These are phyloP conservation scores for Cybosia mesomella DNA, from an alignment of 2,888 invertebrate genomes.

Conservation along the genomic window DNA sequence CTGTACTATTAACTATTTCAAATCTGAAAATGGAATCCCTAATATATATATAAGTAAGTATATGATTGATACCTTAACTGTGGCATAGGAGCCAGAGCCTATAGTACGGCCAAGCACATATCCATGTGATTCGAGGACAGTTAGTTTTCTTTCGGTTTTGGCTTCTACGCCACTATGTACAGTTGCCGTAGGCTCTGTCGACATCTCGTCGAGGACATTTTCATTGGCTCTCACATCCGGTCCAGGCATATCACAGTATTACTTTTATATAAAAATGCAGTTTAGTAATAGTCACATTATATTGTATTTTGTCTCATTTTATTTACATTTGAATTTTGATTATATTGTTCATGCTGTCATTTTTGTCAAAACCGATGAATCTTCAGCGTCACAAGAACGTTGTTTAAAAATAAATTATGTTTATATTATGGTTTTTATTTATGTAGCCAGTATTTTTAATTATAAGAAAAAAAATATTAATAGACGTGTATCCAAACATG, in stretches of 20 bases:
- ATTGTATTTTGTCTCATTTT: conserved; percentile 76
- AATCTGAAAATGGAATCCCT: background rate
- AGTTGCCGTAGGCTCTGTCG: conserved; percentile 79
- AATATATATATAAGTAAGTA: background rate
- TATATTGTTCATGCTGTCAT: conserved; percentile 74
- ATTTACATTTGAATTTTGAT: conserved; percentile 69
- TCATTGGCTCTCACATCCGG: conserved; percentile 83
- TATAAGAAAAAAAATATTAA: background rate
- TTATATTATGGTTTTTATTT: conserved; percentile 27
- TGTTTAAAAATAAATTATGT: conserved; percentile 61
- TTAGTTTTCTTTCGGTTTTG: conserved; percentile 81
- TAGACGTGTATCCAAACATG: background rate
- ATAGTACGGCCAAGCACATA: conserved; percentile 92
- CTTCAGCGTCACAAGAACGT: conserved; percentile 57
- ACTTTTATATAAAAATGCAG: conserved; percentile 66
- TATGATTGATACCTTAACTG: conserved; percentile 88
- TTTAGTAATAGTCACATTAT: conserved; percentile 74
- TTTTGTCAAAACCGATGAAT: conserved; percentile 67
- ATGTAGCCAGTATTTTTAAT: conserved; percentile 32
- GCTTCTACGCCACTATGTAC: conserved; percentile 79
- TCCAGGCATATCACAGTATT: conserved; percentile 85
- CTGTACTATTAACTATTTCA: background rate
- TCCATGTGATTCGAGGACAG: conserved; percentile 93
- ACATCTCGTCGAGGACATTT: conserved; percentile 84
- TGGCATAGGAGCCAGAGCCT: conserved; percentile 94